Conservation (phyloP, 2,888 invertebrate species). For the Acanthosepion esculentum region DNA sequence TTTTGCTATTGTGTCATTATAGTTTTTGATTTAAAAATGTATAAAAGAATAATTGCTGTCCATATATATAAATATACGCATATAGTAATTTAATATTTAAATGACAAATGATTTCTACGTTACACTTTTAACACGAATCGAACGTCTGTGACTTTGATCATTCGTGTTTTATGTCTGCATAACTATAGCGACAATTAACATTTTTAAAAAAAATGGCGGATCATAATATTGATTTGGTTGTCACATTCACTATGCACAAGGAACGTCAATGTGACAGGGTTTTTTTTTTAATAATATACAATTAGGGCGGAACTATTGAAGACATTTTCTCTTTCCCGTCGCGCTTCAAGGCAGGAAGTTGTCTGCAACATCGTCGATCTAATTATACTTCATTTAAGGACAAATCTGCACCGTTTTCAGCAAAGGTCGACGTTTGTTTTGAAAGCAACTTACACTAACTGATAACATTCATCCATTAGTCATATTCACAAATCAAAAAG, state of each 20-base stretch:
- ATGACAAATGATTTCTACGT: too few relatives aligned
- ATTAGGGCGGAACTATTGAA: not conserved
- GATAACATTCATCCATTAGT: slow-evolving; percentile 16
- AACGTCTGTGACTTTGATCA: too few relatives aligned
- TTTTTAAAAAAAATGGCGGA: too few relatives aligned
- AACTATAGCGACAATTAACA: too few relatives aligned
- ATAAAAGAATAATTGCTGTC: too few relatives aligned
- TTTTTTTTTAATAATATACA: not conserved
- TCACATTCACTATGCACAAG: not conserved
- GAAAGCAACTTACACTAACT: not conserved
- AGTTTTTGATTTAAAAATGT: too few relatives aligned
- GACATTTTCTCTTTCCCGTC: not conserved
- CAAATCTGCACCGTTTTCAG: not conserved
- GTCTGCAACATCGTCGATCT: not conserved
- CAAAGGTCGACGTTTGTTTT: not conserved
- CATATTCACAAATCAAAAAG: not conserved
- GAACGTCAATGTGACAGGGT: not conserved
- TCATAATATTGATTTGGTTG: not conserved
- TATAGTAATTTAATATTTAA: too few relatives aligned
- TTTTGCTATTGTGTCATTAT: too few relatives aligned
- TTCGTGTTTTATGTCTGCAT: too few relatives aligned
- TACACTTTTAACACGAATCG: too few relatives aligned
- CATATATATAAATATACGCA: too few relatives aligned
- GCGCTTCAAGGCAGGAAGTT: not conserved
- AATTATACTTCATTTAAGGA: not conserved